Evolutionary conservation across 1,140 invertebrate species (phyloP).

Genomic region (Bemisia tabaci): DNA sequence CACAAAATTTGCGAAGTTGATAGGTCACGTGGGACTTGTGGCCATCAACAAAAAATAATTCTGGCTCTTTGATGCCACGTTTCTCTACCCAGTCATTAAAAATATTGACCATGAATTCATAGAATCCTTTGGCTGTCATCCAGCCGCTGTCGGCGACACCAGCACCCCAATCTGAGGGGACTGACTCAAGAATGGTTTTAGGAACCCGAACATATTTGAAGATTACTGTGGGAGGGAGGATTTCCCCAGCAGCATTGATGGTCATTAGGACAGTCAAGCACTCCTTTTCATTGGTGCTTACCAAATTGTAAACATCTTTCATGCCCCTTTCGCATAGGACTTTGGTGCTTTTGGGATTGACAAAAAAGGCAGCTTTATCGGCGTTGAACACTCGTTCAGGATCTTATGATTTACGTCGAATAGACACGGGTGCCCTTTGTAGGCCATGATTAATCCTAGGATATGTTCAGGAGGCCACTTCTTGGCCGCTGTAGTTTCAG

Average conservation of each 20-base stretch:
- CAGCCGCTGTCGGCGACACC: slow-evolving; percentile 29
- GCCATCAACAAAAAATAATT: slow-evolving; percentile 30
- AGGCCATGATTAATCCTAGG: too few relatives aligned
- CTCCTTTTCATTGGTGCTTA: slow-evolving; percentile 19
- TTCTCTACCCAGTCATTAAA: slow-evolving; percentile 29
- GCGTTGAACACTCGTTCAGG: too few relatives aligned
- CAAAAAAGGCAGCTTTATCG: too few relatives aligned
- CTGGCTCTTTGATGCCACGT: slow-evolving; percentile 25
- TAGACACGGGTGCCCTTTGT: too few relatives aligned
- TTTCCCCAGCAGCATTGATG: slow-evolving; percentile 16
- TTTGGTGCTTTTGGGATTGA: too few relatives aligned
- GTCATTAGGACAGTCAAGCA: slow-evolving; percentile 16
- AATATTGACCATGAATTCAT: slow-evolving; percentile 29
- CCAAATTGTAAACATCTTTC: too few relatives aligned
- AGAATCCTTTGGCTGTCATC: slow-evolving; percentile 30
- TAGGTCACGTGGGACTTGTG: slow-evolving; percentile 14
- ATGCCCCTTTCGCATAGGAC: too few relatives aligned
- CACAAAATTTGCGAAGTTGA: too few relatives aligned
- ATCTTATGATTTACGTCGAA: too few relatives aligned
- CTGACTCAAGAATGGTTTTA: slow-evolving; percentile 19
- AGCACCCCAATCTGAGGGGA: slow-evolving; percentile 26
- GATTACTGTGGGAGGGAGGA: slow-evolving; percentile 16
- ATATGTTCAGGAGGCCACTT: too few relatives aligned
- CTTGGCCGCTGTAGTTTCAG: too few relatives aligned
- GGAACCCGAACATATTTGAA: slow-evolving; percentile 20